Evolutionary conservation across 2,888 invertebrate genomes (phyloP), one percentile per base, ranked within the genome.

Genomic region (Drosophila greeni): DNA sequence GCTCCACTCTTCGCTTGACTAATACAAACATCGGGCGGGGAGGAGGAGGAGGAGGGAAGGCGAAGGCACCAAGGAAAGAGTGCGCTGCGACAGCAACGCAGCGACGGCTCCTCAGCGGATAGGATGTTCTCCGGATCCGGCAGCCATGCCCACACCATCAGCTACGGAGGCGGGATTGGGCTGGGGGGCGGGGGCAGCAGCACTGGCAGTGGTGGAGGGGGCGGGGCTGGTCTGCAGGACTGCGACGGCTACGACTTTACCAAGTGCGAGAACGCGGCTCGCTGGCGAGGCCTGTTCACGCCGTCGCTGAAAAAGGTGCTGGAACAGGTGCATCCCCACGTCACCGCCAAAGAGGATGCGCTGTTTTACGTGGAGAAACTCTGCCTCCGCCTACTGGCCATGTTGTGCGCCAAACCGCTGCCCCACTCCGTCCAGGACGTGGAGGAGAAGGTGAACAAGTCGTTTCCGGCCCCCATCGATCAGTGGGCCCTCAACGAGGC

Each of bases 391-490:
- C 92, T 98, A 70, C 91, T 98, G 87, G 94, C 94, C 18, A 95
- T 95, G 92, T 91, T 98, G 67, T 97, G 97, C 87, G 94, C 94
- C 33, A 93, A 93, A 80, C 95, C 96, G 26, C 92, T 94, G 67
- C 95, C 95, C 14, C 95, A 95, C 85, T 94, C 95, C 26, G 93
- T 95, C 23, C 90, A 95, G 92, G 98, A 98, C 90, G 96, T 98
- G 78, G 97, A 98, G 87, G 97, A 97, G 82, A 92, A 97, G 72
- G 97, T 98, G 34, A 93, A 94, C 73, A 94, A 94, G 77, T 95
- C 95, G 55, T 97, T 98, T 91, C 98, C 98, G n/a, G 94, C 95
- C 16, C 97, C 98, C 5, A 95, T 98, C 76, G 97, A 97, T 90
- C 93, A 93, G 87, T 98, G 97, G 97, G 97, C 97, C 51, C 91